A percentile compares a stretch with the other conserved stretches of the same genome.
Evolutionary conservation across 1,140 invertebrate genomes (phyloP).

Genomic region (Cheumatopsyche charites): DNA sequence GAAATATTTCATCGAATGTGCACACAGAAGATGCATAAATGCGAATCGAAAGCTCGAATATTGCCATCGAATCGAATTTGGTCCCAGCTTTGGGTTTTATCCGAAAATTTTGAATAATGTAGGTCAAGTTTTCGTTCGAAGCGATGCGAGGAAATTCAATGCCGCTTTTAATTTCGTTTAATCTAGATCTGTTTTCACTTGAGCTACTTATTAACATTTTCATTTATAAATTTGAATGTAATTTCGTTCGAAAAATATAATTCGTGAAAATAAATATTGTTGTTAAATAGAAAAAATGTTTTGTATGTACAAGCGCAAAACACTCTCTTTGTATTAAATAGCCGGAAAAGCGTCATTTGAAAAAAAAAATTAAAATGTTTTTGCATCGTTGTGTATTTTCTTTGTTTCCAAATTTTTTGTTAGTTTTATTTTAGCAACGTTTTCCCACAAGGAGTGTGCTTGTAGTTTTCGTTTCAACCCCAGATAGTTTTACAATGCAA

Average conservation of each 20-base stretch:
- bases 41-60: too few species aligned
- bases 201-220: too few species aligned
- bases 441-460: neutral
- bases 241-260: too few species aligned
- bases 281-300: constrained; percentile 23
- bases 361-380: too few species aligned
- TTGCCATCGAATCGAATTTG: neutral
- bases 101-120: neutral
- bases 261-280: neutral
- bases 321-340: neutral
- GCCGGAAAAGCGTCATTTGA: neutral
- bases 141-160: constrained; percentile 6
- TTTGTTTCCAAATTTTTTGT: neutral
- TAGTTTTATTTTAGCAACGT: neutral
- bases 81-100: neutral
- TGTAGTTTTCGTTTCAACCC: constrained; percentile 8
- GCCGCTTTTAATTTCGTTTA: constrained; percentile 18
- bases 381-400: neutral
- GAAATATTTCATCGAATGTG: too few species aligned
- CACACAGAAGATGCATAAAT: too few species aligned
- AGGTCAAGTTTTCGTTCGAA: constrained; percentile 22
- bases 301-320: neutral
- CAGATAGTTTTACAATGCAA: constrained; percentile 20
- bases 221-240: too few species aligned
- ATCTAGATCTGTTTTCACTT: too few species aligned